Evolutionary conservation across 2,888 invertebrate genomes (phyloP).

Genomic region (Nebria brevicollis): DNA sequence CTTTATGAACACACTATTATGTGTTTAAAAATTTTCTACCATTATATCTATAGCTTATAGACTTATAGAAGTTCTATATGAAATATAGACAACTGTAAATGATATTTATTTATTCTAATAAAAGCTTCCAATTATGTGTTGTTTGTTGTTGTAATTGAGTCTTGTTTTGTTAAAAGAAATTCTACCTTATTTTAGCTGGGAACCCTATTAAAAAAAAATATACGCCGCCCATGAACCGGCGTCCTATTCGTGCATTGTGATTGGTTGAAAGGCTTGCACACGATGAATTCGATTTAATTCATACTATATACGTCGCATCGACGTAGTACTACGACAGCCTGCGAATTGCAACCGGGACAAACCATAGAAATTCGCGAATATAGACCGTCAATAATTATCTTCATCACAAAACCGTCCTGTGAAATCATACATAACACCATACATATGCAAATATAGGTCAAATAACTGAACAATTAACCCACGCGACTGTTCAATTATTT

Average conservation of each 20-base stretch:
- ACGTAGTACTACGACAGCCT: not conserved
- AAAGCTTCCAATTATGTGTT: too few species aligned
- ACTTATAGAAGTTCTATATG: too few species aligned
- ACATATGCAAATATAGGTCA: not conserved
- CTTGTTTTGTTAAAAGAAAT: not conserved
- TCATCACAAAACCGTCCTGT: not conserved
- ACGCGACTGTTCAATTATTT: too few species aligned
- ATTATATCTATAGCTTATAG: too few species aligned
- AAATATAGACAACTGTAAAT: too few species aligned
- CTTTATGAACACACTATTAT: too few species aligned
- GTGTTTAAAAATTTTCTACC: too few species aligned
- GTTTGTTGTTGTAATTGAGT: too few species aligned
- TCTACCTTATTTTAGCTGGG: not conserved
- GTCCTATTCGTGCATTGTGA: not conserved
- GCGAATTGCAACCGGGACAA: not conserved
- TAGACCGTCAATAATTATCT: not conserved
- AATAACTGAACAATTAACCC: too few species aligned
- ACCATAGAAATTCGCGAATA: not conserved
- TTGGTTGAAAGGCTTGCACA: not conserved
- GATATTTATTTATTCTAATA: too few species aligned
- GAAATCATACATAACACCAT: not conserved
- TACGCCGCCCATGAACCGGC: constrained; percentile 2
- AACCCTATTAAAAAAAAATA: not conserved
- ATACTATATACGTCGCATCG: not conserved
- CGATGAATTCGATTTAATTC: constrained; percentile 14